Evolutionary conservation across 23 tunicate genomes (phyloP).

Genomic region (Halocynthia roretzi): DNA sequence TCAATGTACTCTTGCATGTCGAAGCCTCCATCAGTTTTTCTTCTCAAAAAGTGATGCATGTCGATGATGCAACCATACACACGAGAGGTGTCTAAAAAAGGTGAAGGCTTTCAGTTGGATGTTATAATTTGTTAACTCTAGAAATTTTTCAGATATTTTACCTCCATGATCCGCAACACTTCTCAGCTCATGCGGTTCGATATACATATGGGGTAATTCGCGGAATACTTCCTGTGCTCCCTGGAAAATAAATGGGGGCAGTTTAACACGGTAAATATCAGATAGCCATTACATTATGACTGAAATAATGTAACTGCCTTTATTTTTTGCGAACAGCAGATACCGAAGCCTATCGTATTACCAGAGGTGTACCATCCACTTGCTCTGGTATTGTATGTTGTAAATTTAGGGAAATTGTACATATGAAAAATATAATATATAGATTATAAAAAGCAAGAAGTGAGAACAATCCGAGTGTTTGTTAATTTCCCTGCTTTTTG

Average conservation of each 20-base stretch:
- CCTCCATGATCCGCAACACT: slow-evolving; percentile 91
- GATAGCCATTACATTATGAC: no score
- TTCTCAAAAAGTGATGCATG: slow-evolving; percentile 84
- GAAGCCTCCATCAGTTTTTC: slow-evolving; percentile 81
- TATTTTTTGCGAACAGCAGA: no score
- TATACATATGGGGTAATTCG: slow-evolving; percentile 74
- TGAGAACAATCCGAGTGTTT: no score
- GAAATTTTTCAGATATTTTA: neutral
- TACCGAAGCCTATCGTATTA: no score
- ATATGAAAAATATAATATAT: no score
- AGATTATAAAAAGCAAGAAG: no score
- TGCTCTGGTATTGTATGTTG: no score
- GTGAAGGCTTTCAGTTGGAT: neutral
- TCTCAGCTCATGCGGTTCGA: slow-evolving; percentile 91
- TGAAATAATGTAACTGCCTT: no score
- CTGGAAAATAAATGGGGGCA: slow-evolving; percentile 14
- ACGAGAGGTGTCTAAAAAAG: slow-evolving; percentile 47
- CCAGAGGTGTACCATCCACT: no score
- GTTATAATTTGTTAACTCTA: neutral
- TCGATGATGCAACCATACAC: slow-evolving; percentile 94
- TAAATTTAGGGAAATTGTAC: no score
- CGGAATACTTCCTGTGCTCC: slow-evolving; percentile 93
- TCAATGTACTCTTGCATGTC: slow-evolving; percentile 74
- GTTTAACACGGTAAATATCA: no score
- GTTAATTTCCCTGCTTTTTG: no score